Evolutionary conservation across 1,140 invertebrate species (phyloP).

Genomic region (Andrena cerasifolii): DNA sequence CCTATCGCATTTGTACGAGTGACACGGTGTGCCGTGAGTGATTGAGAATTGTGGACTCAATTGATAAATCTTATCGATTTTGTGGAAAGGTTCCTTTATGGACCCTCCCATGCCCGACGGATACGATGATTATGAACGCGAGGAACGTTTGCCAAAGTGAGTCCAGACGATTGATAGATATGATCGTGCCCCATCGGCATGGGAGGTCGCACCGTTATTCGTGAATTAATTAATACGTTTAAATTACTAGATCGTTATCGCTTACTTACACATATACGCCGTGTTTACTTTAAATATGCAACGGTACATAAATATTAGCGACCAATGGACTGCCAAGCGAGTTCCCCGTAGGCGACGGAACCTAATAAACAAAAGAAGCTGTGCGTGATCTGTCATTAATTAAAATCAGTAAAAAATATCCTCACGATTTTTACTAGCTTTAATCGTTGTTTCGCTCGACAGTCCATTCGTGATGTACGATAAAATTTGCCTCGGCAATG

Average conservation of each 20-base stretch:
- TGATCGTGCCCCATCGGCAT: slow-evolving; percentile 31
- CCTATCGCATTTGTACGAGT: slow-evolving; percentile 45
- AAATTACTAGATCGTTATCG: slow-evolving; percentile 57
- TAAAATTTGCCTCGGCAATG: slow-evolving; percentile 25
- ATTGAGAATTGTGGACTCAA: slow-evolving; percentile 12
- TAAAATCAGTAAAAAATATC: slow-evolving; percentile 1
- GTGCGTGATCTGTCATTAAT: too few species aligned
- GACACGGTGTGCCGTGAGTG: slow-evolving; percentile 28
- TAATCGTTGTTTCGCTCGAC: neutral
- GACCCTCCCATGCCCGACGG: neutral
- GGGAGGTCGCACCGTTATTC: slow-evolving; percentile 39
- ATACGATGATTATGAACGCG: neutral
- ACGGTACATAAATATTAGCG: slow-evolving; percentile 49
- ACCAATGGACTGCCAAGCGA: slow-evolving; percentile 1
- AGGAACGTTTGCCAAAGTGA: neutral
- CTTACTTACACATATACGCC: slow-evolving; percentile 39
- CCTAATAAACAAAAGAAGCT: neutral
- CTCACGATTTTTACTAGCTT: neutral
- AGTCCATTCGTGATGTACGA: slow-evolving; percentile 15
- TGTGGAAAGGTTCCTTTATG: neutral
- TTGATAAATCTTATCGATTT: neutral
- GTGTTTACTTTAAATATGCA: slow-evolving; percentile 46
- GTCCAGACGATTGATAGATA: slow-evolving; percentile 21
- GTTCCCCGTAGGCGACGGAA: neutral
- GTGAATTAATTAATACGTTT: slow-evolving; percentile 45